Conservation (phyloP, 2,888 invertebrate genomes). For the Luperina testacea region DNA sequence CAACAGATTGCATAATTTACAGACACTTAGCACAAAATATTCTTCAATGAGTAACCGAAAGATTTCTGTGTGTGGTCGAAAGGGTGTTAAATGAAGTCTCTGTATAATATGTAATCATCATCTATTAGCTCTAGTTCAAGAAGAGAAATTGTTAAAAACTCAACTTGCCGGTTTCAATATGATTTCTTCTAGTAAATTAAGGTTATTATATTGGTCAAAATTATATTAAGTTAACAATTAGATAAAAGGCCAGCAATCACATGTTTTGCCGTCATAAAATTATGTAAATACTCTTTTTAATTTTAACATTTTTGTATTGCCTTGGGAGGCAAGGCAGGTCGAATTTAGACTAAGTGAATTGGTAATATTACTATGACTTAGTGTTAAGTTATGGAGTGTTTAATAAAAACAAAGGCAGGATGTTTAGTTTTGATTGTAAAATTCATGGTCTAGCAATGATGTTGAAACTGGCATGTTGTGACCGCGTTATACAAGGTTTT, state of each 20-base stretch:
- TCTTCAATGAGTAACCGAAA: slow-evolving; percentile 7
- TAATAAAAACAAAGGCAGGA: slow-evolving; percentile 10
- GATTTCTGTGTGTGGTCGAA: not conserved
- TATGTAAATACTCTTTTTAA: not conserved
- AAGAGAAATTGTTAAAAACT: not conserved
- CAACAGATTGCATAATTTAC: slow-evolving; percentile 41
- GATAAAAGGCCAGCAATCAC: not conserved
- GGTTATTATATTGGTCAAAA: slow-evolving; percentile 17
- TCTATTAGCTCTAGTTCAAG: slow-evolving; percentile 54
- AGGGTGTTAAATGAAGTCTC: slow-evolving; percentile 14
- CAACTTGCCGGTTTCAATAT: slow-evolving; percentile 39
- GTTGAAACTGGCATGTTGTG: slow-evolving; percentile 47
- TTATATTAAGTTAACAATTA: slow-evolving; percentile 6
- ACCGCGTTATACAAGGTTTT: not conserved
- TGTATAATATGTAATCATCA: slow-evolving; percentile 31
- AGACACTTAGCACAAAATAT: slow-evolving; percentile 17
- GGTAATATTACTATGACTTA: slow-evolving; percentile 17
- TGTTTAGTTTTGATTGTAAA: slow-evolving; percentile 24
- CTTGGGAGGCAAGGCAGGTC: not conserved
- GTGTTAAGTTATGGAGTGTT: slow-evolving; percentile 16
- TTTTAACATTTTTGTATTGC: not conserved
- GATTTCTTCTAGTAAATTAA: slow-evolving; percentile 17
- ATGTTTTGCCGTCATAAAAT: not conserved
- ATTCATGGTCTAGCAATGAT: slow-evolving; percentile 33
- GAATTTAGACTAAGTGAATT: slow-evolving; percentile 42